Percentiles rank a stretch among this genome's conserved stretches.
Conservation (phyloP, 2,888 invertebrate species). For the Nebria salina region DNA sequence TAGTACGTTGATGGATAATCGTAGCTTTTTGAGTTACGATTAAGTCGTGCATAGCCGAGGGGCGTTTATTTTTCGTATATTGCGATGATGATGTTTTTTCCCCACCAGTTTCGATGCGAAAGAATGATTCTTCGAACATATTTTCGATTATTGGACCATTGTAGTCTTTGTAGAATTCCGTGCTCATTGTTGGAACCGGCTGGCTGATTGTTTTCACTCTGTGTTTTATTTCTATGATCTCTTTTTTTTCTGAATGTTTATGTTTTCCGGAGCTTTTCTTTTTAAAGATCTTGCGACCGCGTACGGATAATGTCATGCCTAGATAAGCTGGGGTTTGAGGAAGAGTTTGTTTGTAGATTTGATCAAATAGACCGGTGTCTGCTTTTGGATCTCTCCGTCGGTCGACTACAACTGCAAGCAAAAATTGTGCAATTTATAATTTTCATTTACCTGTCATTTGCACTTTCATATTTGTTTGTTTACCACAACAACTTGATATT, state of each 20-base stretch:
- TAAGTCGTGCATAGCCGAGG: slow-evolving; percentile 28
- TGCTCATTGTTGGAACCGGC: slow-evolving; percentile 54
- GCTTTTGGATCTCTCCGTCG: slow-evolving; percentile 75
- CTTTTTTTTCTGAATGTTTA: slow-evolving; percentile 53
- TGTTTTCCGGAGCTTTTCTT: slow-evolving; percentile 54
- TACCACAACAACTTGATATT: not conserved
- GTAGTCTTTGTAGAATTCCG: slow-evolving; percentile 64
- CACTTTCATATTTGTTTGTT: not conserved
- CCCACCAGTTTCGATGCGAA: slow-evolving; percentile 48
- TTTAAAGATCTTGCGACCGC: slow-evolving; percentile 71
- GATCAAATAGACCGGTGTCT: slow-evolving; percentile 83
- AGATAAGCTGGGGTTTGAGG: slow-evolving; percentile 84
- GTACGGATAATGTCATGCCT: slow-evolving; percentile 75
- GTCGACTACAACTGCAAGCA: slow-evolving; percentile 79
- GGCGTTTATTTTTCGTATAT: slow-evolving; percentile 36
- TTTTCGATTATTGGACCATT: slow-evolving; percentile 75
- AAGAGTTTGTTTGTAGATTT: slow-evolving; percentile 79
- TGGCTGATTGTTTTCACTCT: slow-evolving; percentile 55
- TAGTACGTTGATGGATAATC: slow-evolving; percentile 52
- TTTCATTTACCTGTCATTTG: slow-evolving; percentile 28
- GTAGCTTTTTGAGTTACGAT: slow-evolving; percentile 50
- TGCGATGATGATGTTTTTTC: slow-evolving; percentile 51
- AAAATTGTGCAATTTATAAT: not conserved
- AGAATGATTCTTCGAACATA: slow-evolving; percentile 64
- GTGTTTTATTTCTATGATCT: slow-evolving; percentile 19